phyloP scores from a whole-genome alignment of 1,140 invertebrate species.

The Euwallacea fornicatus region DNA sequence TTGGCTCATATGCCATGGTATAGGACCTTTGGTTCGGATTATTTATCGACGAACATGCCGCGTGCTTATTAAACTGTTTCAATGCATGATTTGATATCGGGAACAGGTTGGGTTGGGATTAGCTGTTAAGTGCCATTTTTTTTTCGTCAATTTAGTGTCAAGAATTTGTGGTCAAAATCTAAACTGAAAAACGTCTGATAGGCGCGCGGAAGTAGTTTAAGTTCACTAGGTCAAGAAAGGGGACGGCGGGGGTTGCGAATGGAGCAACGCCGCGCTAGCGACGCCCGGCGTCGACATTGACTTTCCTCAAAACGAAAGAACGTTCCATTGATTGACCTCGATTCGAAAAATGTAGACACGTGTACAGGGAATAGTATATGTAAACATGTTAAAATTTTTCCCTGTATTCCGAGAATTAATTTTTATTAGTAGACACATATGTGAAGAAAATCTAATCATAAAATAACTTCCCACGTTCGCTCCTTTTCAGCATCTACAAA shows the following conservation, averaged over 20 bases:
- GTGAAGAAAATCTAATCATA: no score
- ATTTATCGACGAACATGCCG: conserved; percentile 7
- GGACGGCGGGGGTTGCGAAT: neutral
- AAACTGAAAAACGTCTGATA: no score
- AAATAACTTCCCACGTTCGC: no score
- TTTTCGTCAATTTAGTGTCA: neutral
- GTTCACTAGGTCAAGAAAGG: conserved; percentile 24
- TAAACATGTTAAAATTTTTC: neutral
- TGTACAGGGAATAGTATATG: neutral
- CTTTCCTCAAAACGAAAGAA: conserved; percentile 19
- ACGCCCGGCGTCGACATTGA: conserved; percentile 25
- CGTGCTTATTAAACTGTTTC: conserved; percentile 12
- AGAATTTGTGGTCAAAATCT: no score
- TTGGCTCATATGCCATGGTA: conserved; percentile 15
- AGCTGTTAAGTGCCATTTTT: conserved; percentile 3
- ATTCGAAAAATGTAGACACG: conserved; percentile 7
- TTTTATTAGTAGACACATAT: no score
- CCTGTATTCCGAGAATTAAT: no score
- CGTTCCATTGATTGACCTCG: conserved; percentile 23
- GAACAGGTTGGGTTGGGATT: conserved; percentile 21
- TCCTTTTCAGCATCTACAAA: no score
- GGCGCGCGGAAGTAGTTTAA: conserved; percentile 9
- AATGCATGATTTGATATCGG: conserved; percentile 27
- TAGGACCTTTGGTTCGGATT: conserved; percentile 6
- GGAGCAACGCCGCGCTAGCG: conserved; percentile 6